Conservation (phyloP, 2,113 vertebrate species). For the Hoplias malabaricus region DNA sequence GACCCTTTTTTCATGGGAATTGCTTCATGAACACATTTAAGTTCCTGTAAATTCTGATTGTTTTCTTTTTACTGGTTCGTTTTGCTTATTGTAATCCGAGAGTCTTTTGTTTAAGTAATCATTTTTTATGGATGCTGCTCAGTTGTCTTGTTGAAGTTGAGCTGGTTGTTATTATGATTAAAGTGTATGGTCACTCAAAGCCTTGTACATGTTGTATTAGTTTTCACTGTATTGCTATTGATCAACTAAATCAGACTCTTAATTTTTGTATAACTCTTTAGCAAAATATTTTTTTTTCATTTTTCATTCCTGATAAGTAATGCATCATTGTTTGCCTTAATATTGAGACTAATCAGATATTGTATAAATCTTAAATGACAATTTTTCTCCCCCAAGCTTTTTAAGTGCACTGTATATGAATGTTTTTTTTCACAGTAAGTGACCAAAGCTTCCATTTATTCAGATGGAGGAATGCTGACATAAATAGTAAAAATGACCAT, state of each 20-base stretch:
- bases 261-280: constrained; percentile 55
- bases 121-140: constrained; percentile 71
- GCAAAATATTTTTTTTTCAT: constrained; percentile 73
- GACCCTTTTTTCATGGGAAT: constrained; percentile 73
- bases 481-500: constrained; percentile 41
- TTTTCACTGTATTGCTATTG: constrained; percentile 72
- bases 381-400: constrained; percentile 63
- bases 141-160: constrained; percentile 70
- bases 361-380: constrained; percentile 75
- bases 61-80: constrained; percentile 39
- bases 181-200: constrained; percentile 70
- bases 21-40: constrained; percentile 63
- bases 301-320: constrained; percentile 78
- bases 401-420: constrained; percentile 63
- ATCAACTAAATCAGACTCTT: constrained; percentile 75
- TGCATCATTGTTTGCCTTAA: constrained; percentile 89
- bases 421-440: constrained; percentile 59
- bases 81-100: constrained; percentile 72
- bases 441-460: constrained; percentile 62
- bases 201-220: constrained; percentile 75
- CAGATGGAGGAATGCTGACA: constrained; percentile 57
- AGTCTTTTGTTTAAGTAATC: constrained; percentile 73
- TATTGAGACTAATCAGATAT: constrained; percentile 82
- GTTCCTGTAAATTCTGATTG: constrained; percentile 54
- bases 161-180: constrained; percentile 70